These are phyloP conservation scores for Lemur catta DNA, from an alignment of 2,797 vertebrate genomes.

Conservation along the genomic window DNA sequence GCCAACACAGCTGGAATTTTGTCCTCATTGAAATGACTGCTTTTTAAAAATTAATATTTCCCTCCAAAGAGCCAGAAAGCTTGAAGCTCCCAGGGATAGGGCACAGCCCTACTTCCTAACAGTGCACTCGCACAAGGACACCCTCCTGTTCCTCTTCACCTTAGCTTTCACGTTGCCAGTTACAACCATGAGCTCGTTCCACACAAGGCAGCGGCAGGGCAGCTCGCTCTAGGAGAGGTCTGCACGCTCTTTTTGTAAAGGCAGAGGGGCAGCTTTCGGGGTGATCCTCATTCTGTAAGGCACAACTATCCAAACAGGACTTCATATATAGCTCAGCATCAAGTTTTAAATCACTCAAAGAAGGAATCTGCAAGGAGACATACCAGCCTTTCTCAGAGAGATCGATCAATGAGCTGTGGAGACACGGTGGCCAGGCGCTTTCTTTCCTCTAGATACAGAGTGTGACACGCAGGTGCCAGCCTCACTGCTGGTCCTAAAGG, in stretches of 20 bases:
- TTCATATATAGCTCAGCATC: constrained; percentile 81
- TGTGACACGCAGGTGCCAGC: constrained; percentile 78
- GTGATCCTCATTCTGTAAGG: constrained; percentile 60
- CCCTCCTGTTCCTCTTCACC: background rate
- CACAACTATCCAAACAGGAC: constrained; percentile 77
- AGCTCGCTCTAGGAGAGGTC: constrained; percentile 65
- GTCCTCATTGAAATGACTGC: background rate
- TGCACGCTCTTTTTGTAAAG: constrained; percentile 64
- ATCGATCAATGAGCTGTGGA: constrained; percentile 85
- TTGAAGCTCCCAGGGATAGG: background rate
- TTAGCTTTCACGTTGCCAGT: background rate
- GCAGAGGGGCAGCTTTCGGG: constrained; percentile 70
- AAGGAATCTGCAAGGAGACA: constrained; percentile 82
- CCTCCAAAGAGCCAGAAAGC: background rate
- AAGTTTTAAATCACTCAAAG: constrained; percentile 83
- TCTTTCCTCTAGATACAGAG: constrained; percentile 81
- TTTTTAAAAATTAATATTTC: background rate
- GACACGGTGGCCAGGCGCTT: constrained; percentile 80
- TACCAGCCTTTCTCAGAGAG: constrained; percentile 81
- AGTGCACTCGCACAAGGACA: accelerated
- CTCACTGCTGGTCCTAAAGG: constrained; percentile 76
- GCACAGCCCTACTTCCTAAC: background rate
- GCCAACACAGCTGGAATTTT: background rate
- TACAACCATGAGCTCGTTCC: background rate
- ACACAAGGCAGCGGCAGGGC: background rate